Evolutionary conservation across 2,797 vertebrate genomes (phyloP).

Genomic region (Clamator glandarius): DNA sequence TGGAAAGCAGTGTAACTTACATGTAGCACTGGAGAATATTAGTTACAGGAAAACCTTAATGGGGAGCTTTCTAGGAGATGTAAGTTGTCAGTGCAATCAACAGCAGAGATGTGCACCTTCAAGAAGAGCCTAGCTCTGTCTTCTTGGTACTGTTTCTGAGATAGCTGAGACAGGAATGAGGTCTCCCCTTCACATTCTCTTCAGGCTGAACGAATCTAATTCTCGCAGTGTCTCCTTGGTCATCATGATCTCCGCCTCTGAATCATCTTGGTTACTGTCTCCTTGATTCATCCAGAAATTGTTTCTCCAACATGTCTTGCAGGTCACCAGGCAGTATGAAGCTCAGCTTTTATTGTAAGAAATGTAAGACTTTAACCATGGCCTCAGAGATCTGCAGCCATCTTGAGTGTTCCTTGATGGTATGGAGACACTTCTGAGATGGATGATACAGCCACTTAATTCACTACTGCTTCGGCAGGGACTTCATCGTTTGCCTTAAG

Average conservation of each 20-base stretch:
- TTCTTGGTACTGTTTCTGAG: neutral
- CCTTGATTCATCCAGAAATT: neutral
- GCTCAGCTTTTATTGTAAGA: neutral
- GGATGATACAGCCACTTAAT: neutral
- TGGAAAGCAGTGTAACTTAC: neutral
- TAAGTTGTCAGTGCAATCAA: neutral
- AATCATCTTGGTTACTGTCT: neutral
- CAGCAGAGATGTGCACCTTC: neutral
- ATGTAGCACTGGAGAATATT: fast-evolving
- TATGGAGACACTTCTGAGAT: neutral
- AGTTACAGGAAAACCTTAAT: neutral
- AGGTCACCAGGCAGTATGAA: neutral
- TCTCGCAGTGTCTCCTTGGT: neutral
- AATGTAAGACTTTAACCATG: neutral
- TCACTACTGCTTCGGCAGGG: neutral
- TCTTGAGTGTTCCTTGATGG: neutral
- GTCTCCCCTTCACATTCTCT: neutral
- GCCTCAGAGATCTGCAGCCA: neutral
- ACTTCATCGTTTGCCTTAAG: constrained; percentile 18
- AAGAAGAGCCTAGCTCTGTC: neutral
- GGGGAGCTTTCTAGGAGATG: neutral
- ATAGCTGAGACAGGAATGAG: neutral
- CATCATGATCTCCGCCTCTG: neutral
- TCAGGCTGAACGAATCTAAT: neutral
- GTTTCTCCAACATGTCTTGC: neutral